These are phyloP conservation scores for Diceros bicornis DNA, from an alignment of 2,797 vertebrate genomes.

Conservation along the genomic window DNA sequence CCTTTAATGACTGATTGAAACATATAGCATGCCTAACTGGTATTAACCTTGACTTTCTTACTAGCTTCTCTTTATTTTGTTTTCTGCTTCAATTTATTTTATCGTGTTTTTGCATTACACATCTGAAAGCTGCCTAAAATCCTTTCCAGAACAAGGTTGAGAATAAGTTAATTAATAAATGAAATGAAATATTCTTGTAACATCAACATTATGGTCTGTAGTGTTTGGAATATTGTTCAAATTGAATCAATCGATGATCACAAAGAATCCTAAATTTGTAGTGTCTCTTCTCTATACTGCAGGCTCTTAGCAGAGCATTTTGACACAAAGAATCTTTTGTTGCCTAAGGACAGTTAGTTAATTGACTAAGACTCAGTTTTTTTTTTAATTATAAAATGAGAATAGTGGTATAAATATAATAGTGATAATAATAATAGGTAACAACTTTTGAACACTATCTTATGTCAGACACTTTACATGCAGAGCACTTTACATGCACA, in stretches of 20 bases:
- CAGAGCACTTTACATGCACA: not conserved
- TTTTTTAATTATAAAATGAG: constrained; percentile 43
- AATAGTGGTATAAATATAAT: not conserved
- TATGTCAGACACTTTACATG: not conserved
- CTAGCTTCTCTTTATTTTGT: not conserved
- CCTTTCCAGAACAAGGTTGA: not conserved
- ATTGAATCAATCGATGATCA: not conserved
- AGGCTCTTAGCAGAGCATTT: not conserved
- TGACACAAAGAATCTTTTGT: not conserved
- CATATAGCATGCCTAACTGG: not conserved
- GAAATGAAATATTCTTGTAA: constrained; percentile 9
- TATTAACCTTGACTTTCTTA: not conserved
- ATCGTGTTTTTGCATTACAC: not conserved
- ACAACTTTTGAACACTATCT: not conserved
- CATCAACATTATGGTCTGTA: not conserved
- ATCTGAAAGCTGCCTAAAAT: not conserved
- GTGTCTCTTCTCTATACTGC: not conserved
- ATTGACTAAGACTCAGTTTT: not conserved
- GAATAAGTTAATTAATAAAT: not conserved
- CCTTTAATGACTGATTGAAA: not conserved
- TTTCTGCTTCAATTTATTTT: not conserved
- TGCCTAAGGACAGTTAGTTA: not conserved
- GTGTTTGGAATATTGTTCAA: constrained; percentile 2
- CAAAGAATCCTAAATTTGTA: not conserved
- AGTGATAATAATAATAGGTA: not conserved